Evolutionary conservation across 2,113 vertebrate genomes (phyloP).

Genomic region (Chamaetylas fuelleborni): DNA sequence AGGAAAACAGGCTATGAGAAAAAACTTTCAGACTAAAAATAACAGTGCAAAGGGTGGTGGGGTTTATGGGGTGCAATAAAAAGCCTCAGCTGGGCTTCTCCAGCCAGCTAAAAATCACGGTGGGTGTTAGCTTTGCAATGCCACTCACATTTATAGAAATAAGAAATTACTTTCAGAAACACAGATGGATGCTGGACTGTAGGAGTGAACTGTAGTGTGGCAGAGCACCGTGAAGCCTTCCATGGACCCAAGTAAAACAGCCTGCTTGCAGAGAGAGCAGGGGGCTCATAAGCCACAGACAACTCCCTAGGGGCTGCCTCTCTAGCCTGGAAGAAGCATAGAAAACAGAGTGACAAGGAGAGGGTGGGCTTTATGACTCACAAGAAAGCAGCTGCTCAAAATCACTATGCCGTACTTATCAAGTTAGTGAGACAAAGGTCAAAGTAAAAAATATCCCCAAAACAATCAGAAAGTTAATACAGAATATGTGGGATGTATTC

Average conservation of each 20-base stretch:
- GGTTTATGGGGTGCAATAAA: not conserved
- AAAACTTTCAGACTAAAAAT: not conserved
- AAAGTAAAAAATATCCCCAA: not conserved
- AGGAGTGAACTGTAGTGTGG: accelerated
- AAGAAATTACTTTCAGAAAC: not conserved
- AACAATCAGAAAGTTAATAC: not conserved
- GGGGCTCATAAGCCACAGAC: not conserved
- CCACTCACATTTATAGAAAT: not conserved
- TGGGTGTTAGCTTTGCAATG: not conserved
- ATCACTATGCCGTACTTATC: not conserved
- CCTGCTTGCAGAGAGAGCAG: not conserved
- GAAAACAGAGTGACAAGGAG: not conserved
- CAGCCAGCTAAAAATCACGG: accelerated
- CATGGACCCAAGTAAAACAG: not conserved
- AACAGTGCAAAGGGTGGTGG: not conserved
- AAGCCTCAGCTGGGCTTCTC: not conserved
- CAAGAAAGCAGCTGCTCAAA: not conserved
- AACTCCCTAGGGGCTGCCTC: not conserved
- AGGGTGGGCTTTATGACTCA: not conserved
- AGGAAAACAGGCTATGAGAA: not conserved
- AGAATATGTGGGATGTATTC: not conserved
- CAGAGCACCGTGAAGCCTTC: accelerated
- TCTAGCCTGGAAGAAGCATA: not conserved
- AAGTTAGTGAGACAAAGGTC: not conserved
- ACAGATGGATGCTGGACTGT: not conserved